A percentile compares a stretch with the other conserved stretches of the same genome.
Conservation (phyloP, 2,797 vertebrate species). For the Aphelocoma californica region DNA sequence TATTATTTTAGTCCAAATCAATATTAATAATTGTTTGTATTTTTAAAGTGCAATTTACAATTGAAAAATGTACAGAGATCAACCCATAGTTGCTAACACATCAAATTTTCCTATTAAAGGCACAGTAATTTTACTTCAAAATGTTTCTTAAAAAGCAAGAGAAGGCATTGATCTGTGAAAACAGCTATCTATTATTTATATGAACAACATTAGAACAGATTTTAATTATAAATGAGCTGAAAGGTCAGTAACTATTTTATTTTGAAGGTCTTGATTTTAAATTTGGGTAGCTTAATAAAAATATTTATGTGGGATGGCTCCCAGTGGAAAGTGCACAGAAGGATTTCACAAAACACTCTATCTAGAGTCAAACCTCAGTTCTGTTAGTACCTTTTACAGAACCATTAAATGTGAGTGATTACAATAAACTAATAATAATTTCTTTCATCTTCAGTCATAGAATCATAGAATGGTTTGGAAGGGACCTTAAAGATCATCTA, state of each 20-base stretch:
- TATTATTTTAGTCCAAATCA: slow-evolving; percentile 83
- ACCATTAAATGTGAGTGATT: not conserved
- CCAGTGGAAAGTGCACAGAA: not conserved
- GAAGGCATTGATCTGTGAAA: slow-evolving; percentile 67
- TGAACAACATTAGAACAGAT: slow-evolving; percentile 51
- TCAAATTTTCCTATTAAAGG: slow-evolving; percentile 75
- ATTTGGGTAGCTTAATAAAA: slow-evolving; percentile 8
- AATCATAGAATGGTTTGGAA: not conserved
- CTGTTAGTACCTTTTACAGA: not conserved
- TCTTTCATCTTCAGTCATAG: not conserved
- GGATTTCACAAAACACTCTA: not conserved
- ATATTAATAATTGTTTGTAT: slow-evolving; percentile 87
- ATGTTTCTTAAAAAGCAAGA: slow-evolving; percentile 47
- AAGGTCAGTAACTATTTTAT: slow-evolving; percentile 67
- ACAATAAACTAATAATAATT: not conserved
- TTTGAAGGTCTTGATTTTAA: slow-evolving; percentile 58
- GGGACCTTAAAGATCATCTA: not conserved
- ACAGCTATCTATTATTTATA: slow-evolving; percentile 71
- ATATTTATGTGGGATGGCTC: not conserved
- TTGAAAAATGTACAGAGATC: slow-evolving; percentile 74
- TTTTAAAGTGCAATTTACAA: slow-evolving; percentile 78
- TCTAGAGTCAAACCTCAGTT: not conserved
- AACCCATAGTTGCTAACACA: slow-evolving; percentile 70
- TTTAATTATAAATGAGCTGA: slow-evolving; percentile 71
- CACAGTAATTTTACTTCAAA: slow-evolving; percentile 63